Conservation (phyloP, 2,797 vertebrate genomes). For the Gadopsis marmoratus region DNA sequence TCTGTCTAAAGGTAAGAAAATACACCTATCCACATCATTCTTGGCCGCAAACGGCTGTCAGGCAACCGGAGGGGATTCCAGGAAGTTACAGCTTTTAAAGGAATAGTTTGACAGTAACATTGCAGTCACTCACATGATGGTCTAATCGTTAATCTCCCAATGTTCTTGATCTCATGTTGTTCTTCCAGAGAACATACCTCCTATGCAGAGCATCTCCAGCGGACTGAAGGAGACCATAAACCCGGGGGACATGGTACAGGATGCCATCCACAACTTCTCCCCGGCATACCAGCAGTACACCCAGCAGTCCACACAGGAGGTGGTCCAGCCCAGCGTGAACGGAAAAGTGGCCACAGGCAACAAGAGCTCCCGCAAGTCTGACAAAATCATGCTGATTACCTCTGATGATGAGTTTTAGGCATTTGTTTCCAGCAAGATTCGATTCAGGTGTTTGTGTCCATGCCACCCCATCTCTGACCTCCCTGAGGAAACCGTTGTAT, state of each 20-base stretch:
- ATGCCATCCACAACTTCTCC: constrained; percentile 97
- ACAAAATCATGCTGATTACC: constrained; percentile 93
- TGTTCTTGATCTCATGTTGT: neutral
- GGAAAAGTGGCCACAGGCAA: constrained; percentile 70
- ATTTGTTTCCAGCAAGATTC: constrained; percentile 29
- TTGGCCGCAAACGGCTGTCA: neutral
- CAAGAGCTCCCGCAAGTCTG: constrained; percentile 87
- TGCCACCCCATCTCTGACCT: constrained; percentile 30
- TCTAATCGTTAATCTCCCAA: constrained; percentile 1
- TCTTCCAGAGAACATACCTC: constrained; percentile 85
- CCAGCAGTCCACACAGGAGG: constrained; percentile 93
- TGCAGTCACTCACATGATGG: neutral
- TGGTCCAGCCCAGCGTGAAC: constrained; percentile 81
- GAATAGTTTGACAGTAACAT: no score
- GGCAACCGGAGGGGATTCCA: neutral
- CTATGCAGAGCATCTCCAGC: constrained; percentile 97
- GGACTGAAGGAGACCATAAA: constrained; percentile 97
- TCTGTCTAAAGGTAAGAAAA: neutral
- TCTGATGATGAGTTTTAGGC: constrained; percentile 92
- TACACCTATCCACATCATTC: no score
- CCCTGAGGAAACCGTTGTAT: constrained; percentile 49
- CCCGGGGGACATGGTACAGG: constrained; percentile 95
- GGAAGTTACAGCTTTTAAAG: neutral
- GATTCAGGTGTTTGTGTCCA: constrained; percentile 58
- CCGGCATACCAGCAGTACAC: constrained; percentile 94